A percentile compares a stretch with the other conserved stretches of the same genome.
These are phyloP conservation scores for Baccha elongata DNA, from an alignment of 2,888 invertebrate species.

Conservation along the genomic window DNA sequence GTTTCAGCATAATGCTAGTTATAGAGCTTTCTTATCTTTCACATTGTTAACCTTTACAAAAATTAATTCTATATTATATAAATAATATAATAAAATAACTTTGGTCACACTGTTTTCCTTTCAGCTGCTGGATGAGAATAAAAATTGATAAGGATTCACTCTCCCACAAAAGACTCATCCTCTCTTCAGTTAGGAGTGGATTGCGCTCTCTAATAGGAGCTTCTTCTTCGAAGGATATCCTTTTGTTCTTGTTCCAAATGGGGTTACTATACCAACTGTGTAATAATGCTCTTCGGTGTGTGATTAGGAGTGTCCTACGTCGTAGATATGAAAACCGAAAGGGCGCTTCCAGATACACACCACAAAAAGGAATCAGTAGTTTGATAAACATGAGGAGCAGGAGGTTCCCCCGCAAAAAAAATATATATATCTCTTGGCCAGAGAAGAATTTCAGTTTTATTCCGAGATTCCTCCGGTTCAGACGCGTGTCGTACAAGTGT, in stretches of 20 bases:
- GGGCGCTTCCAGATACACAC: conserved; percentile 69
- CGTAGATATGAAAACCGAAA: conserved; percentile 33
- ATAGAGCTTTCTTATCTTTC: too few species aligned
- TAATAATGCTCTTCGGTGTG: conserved; percentile 26
- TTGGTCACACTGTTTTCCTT: conserved; percentile 5
- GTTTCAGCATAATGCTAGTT: too few species aligned
- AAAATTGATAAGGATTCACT: conserved; percentile 29
- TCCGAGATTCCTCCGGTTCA: conserved; percentile 70
- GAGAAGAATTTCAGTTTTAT: conserved; percentile 66
- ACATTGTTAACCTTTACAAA: too few species aligned
- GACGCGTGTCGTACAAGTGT: conserved; percentile 56
- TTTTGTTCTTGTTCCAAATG: conserved; percentile 38
- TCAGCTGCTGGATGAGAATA: neutral
- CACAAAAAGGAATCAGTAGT: conserved; percentile 26
- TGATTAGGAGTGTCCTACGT: conserved; percentile 34
- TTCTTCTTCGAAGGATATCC: conserved; percentile 37
- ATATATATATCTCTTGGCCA: conserved; percentile 40
- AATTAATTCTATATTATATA: too few species aligned
- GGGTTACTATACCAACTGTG: conserved; percentile 14
- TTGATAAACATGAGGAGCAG: conserved; percentile 21
- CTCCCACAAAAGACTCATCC: conserved; percentile 15
- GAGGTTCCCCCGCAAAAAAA: conserved; percentile 7
- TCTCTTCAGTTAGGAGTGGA: conserved; percentile 14
- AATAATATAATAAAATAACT: too few species aligned
- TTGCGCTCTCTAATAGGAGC: conserved; percentile 35